Percentiles rank a stretch among this genome's conserved stretches.
Evolutionary conservation across 2,888 invertebrate genomes (phyloP).

Genomic region (Epiblema foenella): DNA sequence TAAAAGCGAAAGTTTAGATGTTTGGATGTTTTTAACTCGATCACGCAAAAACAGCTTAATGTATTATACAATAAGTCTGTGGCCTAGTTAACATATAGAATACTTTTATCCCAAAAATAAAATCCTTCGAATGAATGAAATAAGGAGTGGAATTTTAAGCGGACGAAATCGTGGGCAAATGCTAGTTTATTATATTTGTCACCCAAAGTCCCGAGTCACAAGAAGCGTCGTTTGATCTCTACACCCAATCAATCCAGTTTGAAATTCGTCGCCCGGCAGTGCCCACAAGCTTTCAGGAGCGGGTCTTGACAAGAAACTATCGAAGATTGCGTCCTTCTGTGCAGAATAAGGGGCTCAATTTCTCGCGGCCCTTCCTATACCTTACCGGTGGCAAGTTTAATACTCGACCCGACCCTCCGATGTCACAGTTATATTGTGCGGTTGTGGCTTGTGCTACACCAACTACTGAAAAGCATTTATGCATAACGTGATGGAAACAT

Average conservation of each 20-base stretch:
- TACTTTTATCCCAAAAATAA: no score
- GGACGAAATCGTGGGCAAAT: no score
- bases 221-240: slow-evolving; percentile 10
- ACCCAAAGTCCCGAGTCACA: slow-evolving; percentile 1
- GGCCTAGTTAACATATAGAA: no score
- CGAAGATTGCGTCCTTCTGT: not conserved
- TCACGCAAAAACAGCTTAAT: no score
- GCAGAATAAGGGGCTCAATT: slow-evolving; percentile 6
- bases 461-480: not conserved
- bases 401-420: slow-evolving; percentile 16
- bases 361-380: slow-evolving; percentile 4
- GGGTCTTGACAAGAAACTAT: not conserved
- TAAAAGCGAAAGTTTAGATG: no score
- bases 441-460: not conserved
- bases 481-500: not conserved
- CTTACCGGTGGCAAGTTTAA: slow-evolving; percentile 14
- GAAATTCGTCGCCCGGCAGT: not conserved
- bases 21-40: no score
- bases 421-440: slow-evolving; percentile 18
- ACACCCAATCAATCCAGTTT: slow-evolving; percentile 19
- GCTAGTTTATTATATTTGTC: not conserved
- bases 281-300: not conserved
- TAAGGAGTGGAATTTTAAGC: no score
- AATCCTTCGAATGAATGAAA: no score
- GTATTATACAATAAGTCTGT: no score